These are phyloP conservation scores for Sarcophaga peregrina DNA, from an alignment of 1,140 invertebrate genomes.

Conservation along the genomic window DNA sequence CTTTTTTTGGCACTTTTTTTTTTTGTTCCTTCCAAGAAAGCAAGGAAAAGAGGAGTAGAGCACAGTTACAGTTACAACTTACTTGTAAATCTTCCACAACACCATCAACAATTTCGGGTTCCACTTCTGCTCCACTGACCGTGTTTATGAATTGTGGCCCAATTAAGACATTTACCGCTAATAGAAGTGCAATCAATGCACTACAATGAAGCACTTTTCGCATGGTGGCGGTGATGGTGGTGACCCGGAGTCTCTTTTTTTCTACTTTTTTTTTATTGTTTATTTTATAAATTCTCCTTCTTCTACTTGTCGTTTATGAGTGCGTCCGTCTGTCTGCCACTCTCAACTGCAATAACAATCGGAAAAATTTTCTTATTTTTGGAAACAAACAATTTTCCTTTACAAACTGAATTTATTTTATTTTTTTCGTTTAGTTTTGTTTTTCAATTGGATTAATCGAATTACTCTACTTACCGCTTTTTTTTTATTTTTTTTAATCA, in stretches of 20 bases:
- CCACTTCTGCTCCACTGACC: slow-evolving; percentile 47
- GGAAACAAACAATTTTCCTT: too few relatives aligned
- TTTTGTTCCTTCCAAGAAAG: too few relatives aligned
- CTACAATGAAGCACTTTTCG: slow-evolving; percentile 6
- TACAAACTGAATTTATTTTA: too few relatives aligned
- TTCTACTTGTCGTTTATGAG: too few relatives aligned
- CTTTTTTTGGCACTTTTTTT: background rate
- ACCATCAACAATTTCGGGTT: slow-evolving; percentile 54
- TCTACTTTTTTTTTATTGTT: too few relatives aligned
- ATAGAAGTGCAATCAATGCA: slow-evolving; percentile 26
- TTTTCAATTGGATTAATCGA: background rate
- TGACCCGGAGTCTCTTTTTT: too few relatives aligned
- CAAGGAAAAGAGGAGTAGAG: too few relatives aligned
- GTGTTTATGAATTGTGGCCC: slow-evolving; percentile 17
- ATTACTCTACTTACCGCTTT: slow-evolving; percentile 31
- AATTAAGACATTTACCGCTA: slow-evolving; percentile 26
- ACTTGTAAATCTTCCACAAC: slow-evolving; percentile 62
- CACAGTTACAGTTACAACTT: slow-evolving; percentile 43
- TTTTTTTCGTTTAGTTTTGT: too few relatives aligned
- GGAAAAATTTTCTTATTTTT: too few relatives aligned
- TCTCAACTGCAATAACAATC: too few relatives aligned
- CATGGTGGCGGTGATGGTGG: background rate
- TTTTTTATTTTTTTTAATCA: background rate
- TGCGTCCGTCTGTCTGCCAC: too few relatives aligned
- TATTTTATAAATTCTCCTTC: too few relatives aligned